phyloP scores from a whole-genome alignment of 2,797 vertebrate genomes.

The Nannoperca obscura region DNA sequence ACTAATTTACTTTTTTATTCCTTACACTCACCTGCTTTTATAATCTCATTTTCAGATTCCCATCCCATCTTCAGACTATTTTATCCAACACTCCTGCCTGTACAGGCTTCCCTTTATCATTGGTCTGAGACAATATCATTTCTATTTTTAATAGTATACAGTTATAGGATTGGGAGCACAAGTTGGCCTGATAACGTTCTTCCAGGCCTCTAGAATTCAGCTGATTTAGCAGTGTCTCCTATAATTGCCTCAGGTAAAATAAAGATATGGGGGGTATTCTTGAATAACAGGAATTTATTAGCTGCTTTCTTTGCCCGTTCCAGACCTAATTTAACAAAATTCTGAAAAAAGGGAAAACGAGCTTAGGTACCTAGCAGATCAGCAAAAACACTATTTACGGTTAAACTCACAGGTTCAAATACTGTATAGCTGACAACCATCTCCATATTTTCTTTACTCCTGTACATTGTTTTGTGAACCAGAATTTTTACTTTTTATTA shows the following conservation, averaged over 20 bases:
- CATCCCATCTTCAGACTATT: slow-evolving; percentile 23
- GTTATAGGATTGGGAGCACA: slow-evolving; percentile 35
- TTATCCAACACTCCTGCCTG: slow-evolving; percentile 20
- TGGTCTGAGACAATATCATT: slow-evolving; percentile 41
- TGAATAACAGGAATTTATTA: slow-evolving; percentile 55
- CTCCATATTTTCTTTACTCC: background rate
- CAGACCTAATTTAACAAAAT: slow-evolving; percentile 51
- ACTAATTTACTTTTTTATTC: slow-evolving; percentile 6
- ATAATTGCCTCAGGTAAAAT: slow-evolving; percentile 50
- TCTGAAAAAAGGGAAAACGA: background rate
- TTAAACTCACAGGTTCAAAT: slow-evolving; percentile 3
- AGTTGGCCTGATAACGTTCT: slow-evolving; percentile 58
- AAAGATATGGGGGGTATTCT: slow-evolving; percentile 46
- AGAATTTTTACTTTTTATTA: background rate
- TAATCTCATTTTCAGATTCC: slow-evolving; percentile 41
- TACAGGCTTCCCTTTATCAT: slow-evolving; percentile 36
- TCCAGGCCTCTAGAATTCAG: slow-evolving; percentile 43
- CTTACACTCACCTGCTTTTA: background rate
- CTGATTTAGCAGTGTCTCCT: slow-evolving; percentile 63
- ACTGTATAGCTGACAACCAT: background rate
- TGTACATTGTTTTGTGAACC: background rate
- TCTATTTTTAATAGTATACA: slow-evolving; percentile 42
- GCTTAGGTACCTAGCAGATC: background rate
- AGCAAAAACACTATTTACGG: slow-evolving; percentile 8
- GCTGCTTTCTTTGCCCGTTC: background rate